phyloP scores from a whole-genome alignment of 2,888 invertebrate genomes.

The Hyposoter dolosus region DNA sequence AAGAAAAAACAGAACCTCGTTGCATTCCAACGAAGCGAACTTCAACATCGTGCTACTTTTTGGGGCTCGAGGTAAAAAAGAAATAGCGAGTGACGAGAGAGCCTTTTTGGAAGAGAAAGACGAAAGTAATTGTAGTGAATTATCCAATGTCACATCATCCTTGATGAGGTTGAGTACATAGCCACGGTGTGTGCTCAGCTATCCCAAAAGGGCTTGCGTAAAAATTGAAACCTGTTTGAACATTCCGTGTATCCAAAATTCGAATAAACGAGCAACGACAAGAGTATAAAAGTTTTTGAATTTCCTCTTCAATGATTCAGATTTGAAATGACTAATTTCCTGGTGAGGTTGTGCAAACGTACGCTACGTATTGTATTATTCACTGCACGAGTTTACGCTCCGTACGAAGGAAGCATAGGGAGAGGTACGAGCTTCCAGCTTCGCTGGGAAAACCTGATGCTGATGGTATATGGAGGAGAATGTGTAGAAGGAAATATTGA shows the following conservation, averaged over 20 bases:
- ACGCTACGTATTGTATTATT: slow-evolving; percentile 16
- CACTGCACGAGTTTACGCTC: background rate
- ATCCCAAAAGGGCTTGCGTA: background rate
- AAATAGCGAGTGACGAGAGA: too few species aligned
- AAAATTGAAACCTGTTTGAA: background rate
- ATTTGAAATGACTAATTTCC: background rate
- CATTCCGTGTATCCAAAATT: background rate
- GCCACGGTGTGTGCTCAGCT: background rate
- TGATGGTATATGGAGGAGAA: background rate
- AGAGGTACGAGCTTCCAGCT: slow-evolving; percentile 15
- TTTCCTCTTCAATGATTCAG: background rate
- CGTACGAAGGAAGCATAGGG: background rate
- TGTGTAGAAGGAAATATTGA: slow-evolving; percentile 30
- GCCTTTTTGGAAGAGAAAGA: background rate
- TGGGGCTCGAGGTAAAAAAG: too few species aligned
- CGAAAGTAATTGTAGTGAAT: background rate
- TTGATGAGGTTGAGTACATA: background rate
- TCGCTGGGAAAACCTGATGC: slow-evolving; percentile 25
- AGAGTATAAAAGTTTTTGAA: background rate
- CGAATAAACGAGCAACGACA: background rate
- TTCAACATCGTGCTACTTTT: too few species aligned
- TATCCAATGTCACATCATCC: background rate
- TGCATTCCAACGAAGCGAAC: too few species aligned
- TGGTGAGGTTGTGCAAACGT: background rate
- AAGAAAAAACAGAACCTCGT: too few species aligned